Evolutionary conservation across 2,113 vertebrate genomes (phyloP).

Genomic region (Chunga burmeisteri): DNA sequence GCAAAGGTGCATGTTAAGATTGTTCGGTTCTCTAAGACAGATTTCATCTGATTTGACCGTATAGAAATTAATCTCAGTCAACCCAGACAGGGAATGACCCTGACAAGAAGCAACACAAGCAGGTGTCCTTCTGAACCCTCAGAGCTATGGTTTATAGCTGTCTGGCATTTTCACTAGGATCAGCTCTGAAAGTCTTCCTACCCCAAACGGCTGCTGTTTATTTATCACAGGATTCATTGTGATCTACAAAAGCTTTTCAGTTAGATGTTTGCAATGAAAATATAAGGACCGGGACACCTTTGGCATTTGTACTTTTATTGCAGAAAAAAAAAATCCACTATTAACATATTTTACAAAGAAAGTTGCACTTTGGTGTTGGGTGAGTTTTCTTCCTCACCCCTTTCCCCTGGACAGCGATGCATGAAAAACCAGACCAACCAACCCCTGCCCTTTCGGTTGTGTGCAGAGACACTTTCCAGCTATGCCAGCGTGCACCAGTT

Average conservation of each 20-base stretch:
- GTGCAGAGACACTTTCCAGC: background rate
- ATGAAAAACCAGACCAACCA: conserved; percentile 4
- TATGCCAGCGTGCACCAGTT: conserved; percentile 38
- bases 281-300: background rate
- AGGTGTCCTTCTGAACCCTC: background rate
- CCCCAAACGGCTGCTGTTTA: background rate
- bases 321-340: conserved; percentile 60
- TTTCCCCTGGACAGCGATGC: background rate
- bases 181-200: background rate
- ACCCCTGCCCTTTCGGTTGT: background rate
- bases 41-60: background rate
- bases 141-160: background rate
- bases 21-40: background rate
- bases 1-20: background rate
- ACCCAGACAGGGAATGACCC: conserved; percentile 2
- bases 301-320: conserved; percentile 65
- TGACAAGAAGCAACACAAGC: conserved; percentile 6
- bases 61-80: background rate
- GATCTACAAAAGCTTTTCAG: background rate
- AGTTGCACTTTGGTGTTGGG: conserved; percentile 68
- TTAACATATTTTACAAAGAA: conserved; percentile 64
- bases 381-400: background rate
- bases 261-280: background rate
- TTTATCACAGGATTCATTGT: background rate
- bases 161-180: background rate